A percentile compares a stretch with the other conserved stretches of the same genome.
These are phyloP conservation scores for Bellardia pandia DNA, from an alignment of 2,888 invertebrate species.

Conservation along the genomic window DNA sequence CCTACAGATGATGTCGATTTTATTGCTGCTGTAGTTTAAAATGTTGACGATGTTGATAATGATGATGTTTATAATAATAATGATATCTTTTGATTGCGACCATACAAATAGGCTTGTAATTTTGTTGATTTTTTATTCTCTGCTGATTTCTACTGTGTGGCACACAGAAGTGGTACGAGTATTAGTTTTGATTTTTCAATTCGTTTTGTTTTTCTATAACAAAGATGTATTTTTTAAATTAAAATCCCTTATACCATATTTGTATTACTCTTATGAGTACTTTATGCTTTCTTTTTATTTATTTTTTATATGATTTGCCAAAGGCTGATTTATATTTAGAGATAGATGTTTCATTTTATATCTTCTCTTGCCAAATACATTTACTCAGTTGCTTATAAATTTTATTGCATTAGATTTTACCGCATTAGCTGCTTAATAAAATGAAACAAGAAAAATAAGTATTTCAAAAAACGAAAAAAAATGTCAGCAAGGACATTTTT, in stretches of 20 bases:
- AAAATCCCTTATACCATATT: constrained; percentile 51
- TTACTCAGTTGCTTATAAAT: constrained; percentile 61
- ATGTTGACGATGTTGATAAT: constrained; percentile 33
- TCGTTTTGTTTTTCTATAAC: constrained; percentile 33
- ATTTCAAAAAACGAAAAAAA: constrained; percentile 11
- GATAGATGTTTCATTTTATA: constrained; percentile 53
- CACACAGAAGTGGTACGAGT: neutral
- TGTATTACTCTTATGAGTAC: constrained; percentile 48
- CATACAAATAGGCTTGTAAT: constrained; percentile 49
- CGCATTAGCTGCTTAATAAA: constrained; percentile 66
- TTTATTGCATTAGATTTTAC: constrained; percentile 72
- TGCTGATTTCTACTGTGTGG: constrained; percentile 23
- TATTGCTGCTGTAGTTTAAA: neutral
- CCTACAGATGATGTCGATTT: constrained; percentile 16
- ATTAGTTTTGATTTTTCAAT: constrained; percentile 41
- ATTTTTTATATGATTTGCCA: constrained; percentile 67
- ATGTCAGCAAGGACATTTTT: constrained; percentile 41
- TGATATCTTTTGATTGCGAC: constrained; percentile 16
- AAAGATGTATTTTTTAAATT: constrained; percentile 58
- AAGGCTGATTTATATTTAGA: constrained; percentile 73
- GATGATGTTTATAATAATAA: constrained; percentile 4
- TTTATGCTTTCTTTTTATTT: constrained; percentile 27
- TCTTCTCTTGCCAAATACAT: constrained; percentile 64
- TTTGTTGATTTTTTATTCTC: constrained; percentile 11
- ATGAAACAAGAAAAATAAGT: constrained; percentile 5